Conservation (phyloP, 2,797 vertebrate genomes). For the Pseudomugil gertrudae region DNA sequence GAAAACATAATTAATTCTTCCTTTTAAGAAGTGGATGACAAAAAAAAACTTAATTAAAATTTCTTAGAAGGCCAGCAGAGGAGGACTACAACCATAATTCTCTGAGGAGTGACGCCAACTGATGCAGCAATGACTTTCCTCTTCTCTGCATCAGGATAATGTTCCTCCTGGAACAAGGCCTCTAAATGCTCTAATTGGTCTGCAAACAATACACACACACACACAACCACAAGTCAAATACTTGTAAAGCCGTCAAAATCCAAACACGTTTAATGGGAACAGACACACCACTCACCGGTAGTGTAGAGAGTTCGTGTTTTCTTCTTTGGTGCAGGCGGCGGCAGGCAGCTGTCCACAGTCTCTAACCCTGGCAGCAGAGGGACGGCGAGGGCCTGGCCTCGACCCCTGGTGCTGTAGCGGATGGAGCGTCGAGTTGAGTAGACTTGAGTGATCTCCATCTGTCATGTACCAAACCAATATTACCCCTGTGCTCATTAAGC, state of each 20-base stretch:
- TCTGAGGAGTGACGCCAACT: slow-evolving; percentile 93
- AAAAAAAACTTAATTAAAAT: slow-evolving; percentile 10
- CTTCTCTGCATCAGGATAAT: slow-evolving; percentile 93
- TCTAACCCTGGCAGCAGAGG: slow-evolving; percentile 56
- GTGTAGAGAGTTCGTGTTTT: slow-evolving; percentile 93
- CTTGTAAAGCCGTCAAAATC: slow-evolving; percentile 7
- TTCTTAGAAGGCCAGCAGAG: slow-evolving; percentile 18
- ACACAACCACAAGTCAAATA: slow-evolving; percentile 5
- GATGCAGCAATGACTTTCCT: slow-evolving; percentile 88
- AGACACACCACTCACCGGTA: slow-evolving; percentile 77
- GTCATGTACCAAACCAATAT: slow-evolving; percentile 27
- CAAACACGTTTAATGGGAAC: not conserved
- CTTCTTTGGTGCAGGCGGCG: slow-evolving; percentile 83
- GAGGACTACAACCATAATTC: slow-evolving; percentile 86
- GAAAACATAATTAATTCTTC: not conserved
- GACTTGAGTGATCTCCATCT: slow-evolving; percentile 80
- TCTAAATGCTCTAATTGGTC: slow-evolving; percentile 93
- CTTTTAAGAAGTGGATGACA: not conserved
- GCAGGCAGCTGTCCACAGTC: slow-evolving; percentile 44
- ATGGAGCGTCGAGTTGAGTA: slow-evolving; percentile 78
- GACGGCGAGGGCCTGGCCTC: slow-evolving; percentile 52
- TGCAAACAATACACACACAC: slow-evolving; percentile 20
- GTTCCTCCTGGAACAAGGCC: slow-evolving; percentile 90
- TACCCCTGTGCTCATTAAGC: not conserved
- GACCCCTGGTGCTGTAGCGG: slow-evolving; percentile 73